A percentile compares a stretch with the other conserved stretches of the same genome.
Conservation (phyloP, 2,113 vertebrate species). For the Rhinolophus ferrumequinum region DNA sequence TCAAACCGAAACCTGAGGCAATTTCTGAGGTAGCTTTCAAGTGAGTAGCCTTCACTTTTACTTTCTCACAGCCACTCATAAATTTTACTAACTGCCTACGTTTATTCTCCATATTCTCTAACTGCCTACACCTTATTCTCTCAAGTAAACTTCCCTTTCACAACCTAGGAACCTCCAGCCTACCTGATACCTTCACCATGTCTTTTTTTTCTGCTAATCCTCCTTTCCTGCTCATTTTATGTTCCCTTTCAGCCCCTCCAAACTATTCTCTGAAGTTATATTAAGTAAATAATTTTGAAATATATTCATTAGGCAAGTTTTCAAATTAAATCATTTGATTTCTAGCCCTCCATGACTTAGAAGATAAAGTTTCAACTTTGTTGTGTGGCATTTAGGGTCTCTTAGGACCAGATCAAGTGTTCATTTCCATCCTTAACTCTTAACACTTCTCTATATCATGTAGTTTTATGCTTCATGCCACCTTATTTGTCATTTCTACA, state of each 20-base stretch:
- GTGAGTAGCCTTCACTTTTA: neutral
- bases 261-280: neutral
- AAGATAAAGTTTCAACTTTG: neutral
- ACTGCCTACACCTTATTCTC: neutral
- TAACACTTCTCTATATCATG: neutral
- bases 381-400: neutral
- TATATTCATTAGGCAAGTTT: neutral
- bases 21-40: neutral
- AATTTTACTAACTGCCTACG: neutral
- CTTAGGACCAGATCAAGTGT: neutral
- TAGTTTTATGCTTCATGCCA: neutral
- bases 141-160: neutral
- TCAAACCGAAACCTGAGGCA: neutral
- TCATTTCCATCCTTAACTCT: neutral
- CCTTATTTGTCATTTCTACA: neutral
- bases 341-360: neutral
- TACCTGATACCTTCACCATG: fast-evolving
- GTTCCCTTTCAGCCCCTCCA: neutral
- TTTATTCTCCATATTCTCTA: neutral
- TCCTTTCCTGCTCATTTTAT: neutral
- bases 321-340: neutral
- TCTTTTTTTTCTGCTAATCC: neutral
- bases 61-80: neutral
- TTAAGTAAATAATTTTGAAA: constrained; percentile 28
- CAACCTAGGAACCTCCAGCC: neutral